Evolutionary conservation across 2,888 invertebrate genomes (phyloP).

Genomic region (Orchesella flavescens): DNA sequence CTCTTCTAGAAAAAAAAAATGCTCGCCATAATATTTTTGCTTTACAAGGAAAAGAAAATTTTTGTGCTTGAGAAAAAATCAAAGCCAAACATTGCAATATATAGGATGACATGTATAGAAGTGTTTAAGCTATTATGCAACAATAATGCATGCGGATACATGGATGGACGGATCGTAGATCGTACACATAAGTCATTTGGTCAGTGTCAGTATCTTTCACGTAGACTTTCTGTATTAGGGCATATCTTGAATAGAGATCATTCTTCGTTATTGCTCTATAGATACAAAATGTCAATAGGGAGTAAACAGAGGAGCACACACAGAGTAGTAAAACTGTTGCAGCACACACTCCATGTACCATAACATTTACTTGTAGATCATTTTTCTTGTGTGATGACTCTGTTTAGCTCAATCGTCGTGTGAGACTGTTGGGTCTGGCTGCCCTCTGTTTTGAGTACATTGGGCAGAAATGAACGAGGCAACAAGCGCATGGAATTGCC

Average conservation of each 20-base stretch:
- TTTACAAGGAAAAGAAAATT: conserved; percentile 32
- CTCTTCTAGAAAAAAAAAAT: not conserved
- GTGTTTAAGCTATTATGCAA: conserved; percentile 38
- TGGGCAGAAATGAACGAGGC: conserved; percentile 38
- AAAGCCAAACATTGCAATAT: conserved; percentile 18
- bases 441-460: conserved; percentile 55
- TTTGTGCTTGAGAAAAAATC: conserved; percentile 7
- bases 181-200: conserved; percentile 62
- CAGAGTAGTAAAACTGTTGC: conserved; percentile 17
- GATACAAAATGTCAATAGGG: conserved; percentile 61
- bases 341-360: conserved; percentile 37
- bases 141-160: conserved; percentile 33
- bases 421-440: conserved; percentile 51
- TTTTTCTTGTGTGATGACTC: conserved; percentile 57
- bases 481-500: conserved; percentile 42
- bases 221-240: conserved; percentile 30
- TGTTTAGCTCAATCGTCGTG: conserved; percentile 57
- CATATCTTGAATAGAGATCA: conserved; percentile 46
- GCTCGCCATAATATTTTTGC: conserved; percentile 19
- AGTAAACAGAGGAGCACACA: conserved; percentile 38
- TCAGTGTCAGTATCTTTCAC: conserved; percentile 47
- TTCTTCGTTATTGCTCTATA: conserved; percentile 20
- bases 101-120: not conserved
- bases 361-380: conserved; percentile 31
- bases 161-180: conserved; percentile 1